Base-by-base conservation (phyloP, 1,140 invertebrate species). In the Heliconius hermathena region DNA sequence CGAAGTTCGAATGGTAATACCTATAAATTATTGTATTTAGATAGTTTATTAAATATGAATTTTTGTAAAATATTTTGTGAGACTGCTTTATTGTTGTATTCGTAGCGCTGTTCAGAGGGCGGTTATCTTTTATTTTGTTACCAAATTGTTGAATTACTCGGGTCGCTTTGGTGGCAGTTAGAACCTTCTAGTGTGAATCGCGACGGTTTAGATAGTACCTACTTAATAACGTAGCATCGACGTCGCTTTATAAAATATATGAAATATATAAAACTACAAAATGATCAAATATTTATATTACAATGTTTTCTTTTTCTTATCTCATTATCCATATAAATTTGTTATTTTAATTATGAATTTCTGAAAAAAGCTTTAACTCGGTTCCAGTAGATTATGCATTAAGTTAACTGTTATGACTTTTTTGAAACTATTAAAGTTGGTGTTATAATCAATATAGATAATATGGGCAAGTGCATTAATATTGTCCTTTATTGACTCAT, bases 281-380 rank as follows among this genome's bases (percentile, higher is more conserved):
- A 90, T 93, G 91, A 93, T 94, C 93, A 94, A 94, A 94, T 93
- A 93, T 94, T 93, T 94, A 94, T 94, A 94, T 94, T 93, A 91
- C 87, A 91, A 90, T 93, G 90, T 93, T 94, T 93, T 90, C 9
- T 57, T 91, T 91, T 91, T 91, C 90, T 90, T 90, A 88, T 90
- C 81, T 88, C 82, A 89, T 94, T 89, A 91, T 88, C 90, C 90
- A 85, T 91, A 89, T 36, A 93, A 91, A 91, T 94, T 94, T 91
- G 91, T 93, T 94, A 93, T 92, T 90, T 91, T 91, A 93, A 94
- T 93, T 92, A 91, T 94, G 89, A 87, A 93, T 93, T 94, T 94
- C 91, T 93, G 90, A 92, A 84, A 91, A 26, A 94, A 94, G 93
- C 93, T 94, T 94, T 94, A 94, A 94, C 92, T 93, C 90, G 91